A percentile compares a stretch with the other conserved stretches of the same genome.
These are phyloP conservation scores for Riparia riparia DNA, from an alignment of 2,113 vertebrate species.

Conservation along the genomic window DNA sequence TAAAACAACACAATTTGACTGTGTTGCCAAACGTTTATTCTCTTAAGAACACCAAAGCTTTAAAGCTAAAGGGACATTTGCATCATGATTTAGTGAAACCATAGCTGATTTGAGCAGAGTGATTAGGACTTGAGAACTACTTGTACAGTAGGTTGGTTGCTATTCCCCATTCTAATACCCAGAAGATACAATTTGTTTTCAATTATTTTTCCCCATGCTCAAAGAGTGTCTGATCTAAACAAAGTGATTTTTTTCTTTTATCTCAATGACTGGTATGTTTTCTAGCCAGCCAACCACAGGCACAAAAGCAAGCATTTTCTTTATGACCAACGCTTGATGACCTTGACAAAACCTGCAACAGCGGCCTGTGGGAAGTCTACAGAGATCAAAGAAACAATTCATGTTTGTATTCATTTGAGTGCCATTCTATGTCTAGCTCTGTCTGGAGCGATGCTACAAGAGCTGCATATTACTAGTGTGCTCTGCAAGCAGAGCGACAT, in stretches of 20 bases:
- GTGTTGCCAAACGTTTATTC: neutral
- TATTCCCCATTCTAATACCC: neutral
- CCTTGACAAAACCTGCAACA: neutral
- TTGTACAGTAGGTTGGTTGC: neutral
- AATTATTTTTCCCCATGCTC: neutral
- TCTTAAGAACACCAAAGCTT: neutral
- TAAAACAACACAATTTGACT: neutral
- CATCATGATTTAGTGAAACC: neutral
- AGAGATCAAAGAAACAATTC: conserved; percentile 27
- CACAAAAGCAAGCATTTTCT: neutral
- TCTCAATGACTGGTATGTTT: neutral
- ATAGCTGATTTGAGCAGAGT: neutral
- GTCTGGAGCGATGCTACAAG: neutral
- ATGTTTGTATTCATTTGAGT: conserved; percentile 3
- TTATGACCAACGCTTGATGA: neutral
- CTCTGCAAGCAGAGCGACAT: neutral
- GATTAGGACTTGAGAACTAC: neutral
- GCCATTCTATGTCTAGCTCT: neutral
- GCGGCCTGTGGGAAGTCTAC: neutral
- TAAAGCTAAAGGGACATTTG: neutral
- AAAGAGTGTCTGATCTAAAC: neutral
- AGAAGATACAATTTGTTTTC: neutral
- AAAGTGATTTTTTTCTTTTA: neutral
- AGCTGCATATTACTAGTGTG: neutral
- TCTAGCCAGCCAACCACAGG: neutral